Base-by-base conservation (phyloP, 2,888 invertebrate genomes). In the Sphaeridia pumilis region DNA sequence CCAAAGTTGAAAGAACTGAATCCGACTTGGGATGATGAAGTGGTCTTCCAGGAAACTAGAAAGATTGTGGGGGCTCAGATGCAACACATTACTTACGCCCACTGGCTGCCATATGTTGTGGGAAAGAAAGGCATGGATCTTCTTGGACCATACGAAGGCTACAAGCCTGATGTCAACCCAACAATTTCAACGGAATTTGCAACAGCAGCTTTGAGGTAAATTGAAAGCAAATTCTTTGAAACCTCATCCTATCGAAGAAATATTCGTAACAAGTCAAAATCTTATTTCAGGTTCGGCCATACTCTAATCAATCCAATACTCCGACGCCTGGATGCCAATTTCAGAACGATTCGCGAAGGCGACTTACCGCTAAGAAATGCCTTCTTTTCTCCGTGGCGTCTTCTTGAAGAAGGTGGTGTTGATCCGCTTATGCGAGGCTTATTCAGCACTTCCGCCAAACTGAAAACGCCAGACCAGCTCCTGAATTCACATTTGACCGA, bases 351-450 rank as follows among this genome's bases (percentile, higher is more conserved):
- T 61, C 77, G 83, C 0, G 83, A 92, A 72, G 94, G 97, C 0
- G 83, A 95, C 69, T 74, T 99, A 38, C 80, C 84, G 2, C 75
- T 98, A 4, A 85, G 93, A 55, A 82, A 90, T 70, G 95, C 97
- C 1, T 98, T 99, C 73, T 98, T 98, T 72, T 81, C 97, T 0
- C 97, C 98, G 0, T 95, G 94, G 84, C 75, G 95, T 54, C 69
- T 94, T 2, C 84, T 95, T 1, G 90, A 94, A 63, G 95, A 99
- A 74, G 98, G 98, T 10, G 98, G 98, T 3, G 83, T 97, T 1
- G 98, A 98, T 74, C 97, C 98, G 0, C 70, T 99, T 25, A 71
- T 99, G 50, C 76, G 98, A 64, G 98, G 97, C 26, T 79, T 98
- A 73, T 88, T 87, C 68, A 82, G 80, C 0, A 80, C 83, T 2